Evolutionary conservation across 2,888 invertebrate species (phyloP), one percentile per base, ranked within the genome.

Genomic region (Ellobium chinense): DNA sequence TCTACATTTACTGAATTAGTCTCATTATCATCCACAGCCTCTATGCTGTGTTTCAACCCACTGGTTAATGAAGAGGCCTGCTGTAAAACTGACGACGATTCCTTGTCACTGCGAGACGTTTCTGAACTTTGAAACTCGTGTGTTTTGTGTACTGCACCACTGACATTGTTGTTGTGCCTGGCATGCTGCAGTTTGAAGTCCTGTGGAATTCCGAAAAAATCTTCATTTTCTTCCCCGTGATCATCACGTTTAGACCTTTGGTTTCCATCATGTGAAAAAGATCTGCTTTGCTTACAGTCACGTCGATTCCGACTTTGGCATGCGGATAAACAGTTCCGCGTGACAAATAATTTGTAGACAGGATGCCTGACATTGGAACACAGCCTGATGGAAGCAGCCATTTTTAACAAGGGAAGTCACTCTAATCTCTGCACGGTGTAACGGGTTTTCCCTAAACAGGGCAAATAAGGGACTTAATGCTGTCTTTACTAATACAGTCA

Each of bases 171-270:
- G n/a, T n/a, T n/a, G n/a, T n/a, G n/a, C 31, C 77, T 56, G 7
- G 37, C 58, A 39, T 78, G 77, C 34, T 78, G 77, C n/a, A 78
- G n/a, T 78, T 69, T 69, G 24, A 69, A 78, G 46, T 78, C 56
- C n/a, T 69, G 29, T 12, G 77, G 69, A 60, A 78, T 69, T n/a
- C 77, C 77, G 46, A 78, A 78, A 46, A 78, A 78, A 78, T 78
- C 77, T 27, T 78, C 77, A 39, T 37, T 29, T n/a, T 68, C 68
- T 1, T 31, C 12, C 24, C 60, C 29, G 2, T 14, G 7, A 27
- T 60, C 37, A 31, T 18, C 37, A n/a, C n/a, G n/a, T n/a, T n/a
- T n/a, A 24, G 18, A 34, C 58, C 21, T n/a, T 29, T 37, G 14
- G 36, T 58, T 76, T 54, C 56, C 9, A 29, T 21, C 12, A 29